These are phyloP conservation scores for Rhinopomastus cyanomelas DNA, from an alignment of 2,113 vertebrate genomes.

Conservation along the genomic window DNA sequence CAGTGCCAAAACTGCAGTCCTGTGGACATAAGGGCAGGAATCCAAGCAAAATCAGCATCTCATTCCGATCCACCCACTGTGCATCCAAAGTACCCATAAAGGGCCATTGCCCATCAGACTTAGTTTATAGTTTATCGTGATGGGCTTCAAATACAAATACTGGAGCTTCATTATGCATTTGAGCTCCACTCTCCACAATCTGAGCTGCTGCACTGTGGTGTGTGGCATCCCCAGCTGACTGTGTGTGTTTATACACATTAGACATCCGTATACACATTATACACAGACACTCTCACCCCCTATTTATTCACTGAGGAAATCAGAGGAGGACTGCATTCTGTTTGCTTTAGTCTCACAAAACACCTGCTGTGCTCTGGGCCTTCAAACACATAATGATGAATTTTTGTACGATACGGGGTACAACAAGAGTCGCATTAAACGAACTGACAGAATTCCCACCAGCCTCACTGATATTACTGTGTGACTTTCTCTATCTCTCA, in stretches of 20 bases:
- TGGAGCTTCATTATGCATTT: neutral
- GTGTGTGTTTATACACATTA: neutral
- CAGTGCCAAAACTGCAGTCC: constrained; percentile 32
- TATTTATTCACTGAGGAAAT: neutral
- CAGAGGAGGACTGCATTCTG: neutral
- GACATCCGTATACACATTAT: accelerated
- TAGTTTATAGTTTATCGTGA: neutral
- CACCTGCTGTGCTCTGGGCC: neutral
- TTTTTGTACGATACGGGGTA: neutral
- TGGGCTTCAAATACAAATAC: neutral
- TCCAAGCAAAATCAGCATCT: constrained; percentile 31
- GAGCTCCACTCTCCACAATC: neutral
- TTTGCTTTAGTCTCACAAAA: neutral
- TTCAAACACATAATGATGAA: neutral
- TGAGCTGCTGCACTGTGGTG: neutral
- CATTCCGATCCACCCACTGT: neutral
- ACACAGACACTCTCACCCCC: accelerated
- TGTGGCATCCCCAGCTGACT: neutral
- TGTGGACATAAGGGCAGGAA: constrained; percentile 22
- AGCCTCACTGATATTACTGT: neutral
- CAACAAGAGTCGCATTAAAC: neutral
- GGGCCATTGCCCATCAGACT: neutral
- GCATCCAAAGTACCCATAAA: constrained; percentile 23
- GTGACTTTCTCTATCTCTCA: neutral
- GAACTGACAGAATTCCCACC: neutral